These are phyloP conservation scores for Tympanoctomys barrerae DNA, from an alignment of 2,797 vertebrate genomes.

Conservation along the genomic window DNA sequence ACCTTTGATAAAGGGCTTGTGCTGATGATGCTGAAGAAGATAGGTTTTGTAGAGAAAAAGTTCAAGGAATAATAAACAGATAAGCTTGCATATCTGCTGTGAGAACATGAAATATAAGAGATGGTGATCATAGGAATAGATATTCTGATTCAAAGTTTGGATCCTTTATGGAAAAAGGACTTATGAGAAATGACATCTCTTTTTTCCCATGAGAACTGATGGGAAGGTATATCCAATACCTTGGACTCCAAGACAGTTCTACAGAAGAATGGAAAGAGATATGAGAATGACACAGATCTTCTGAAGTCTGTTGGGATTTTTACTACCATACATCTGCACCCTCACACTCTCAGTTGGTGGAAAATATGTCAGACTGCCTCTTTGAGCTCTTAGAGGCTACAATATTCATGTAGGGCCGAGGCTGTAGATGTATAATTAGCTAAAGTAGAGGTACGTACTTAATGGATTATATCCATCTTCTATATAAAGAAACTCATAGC, in stretches of 20 bases:
- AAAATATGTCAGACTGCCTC: accelerated
- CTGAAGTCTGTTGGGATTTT: background rate
- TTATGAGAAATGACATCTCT: background rate
- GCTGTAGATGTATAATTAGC: background rate
- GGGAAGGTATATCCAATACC: background rate
- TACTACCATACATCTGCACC: accelerated
- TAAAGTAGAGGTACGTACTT: background rate
- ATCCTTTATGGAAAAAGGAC: background rate
- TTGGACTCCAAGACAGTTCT: background rate
- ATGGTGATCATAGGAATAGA: background rate
- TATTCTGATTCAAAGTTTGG: background rate
- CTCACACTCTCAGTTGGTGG: background rate
- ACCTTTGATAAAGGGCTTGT: background rate
- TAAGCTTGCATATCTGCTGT: background rate
- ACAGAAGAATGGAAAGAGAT: background rate
- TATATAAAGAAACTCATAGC: constrained; percentile 7
- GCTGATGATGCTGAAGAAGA: background rate
- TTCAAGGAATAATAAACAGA: background rate
- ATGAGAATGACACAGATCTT: background rate
- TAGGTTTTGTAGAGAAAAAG: background rate
- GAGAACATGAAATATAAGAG: background rate
- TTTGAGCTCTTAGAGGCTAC: background rate
- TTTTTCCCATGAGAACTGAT: background rate
- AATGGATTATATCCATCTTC: background rate
- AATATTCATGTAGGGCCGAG: background rate